phyloP scores from a whole-genome alignment of 2,113 vertebrate genomes.

The Triplophysa siluroides region DNA sequence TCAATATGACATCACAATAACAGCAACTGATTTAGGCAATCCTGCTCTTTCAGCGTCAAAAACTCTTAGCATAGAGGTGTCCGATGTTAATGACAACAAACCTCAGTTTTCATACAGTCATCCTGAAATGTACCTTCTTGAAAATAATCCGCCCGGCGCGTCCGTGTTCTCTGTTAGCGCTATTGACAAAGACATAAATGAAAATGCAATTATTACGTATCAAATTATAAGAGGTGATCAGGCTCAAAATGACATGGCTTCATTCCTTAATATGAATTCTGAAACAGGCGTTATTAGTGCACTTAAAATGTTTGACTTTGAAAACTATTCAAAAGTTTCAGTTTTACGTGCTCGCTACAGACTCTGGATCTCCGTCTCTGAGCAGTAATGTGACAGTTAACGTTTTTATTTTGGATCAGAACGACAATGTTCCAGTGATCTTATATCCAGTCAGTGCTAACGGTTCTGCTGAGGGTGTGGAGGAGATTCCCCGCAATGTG shows the following conservation, averaged over 20 bases:
- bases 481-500: conserved; percentile 5
- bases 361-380: conserved; percentile 42
- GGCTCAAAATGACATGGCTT: conserved; percentile 4
- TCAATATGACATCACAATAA: conserved; percentile 70
- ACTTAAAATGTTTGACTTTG: conserved; percentile 70
- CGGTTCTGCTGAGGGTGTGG: not conserved
- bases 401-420: not conserved
- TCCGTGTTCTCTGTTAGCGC: conserved; percentile 65
- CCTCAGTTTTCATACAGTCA: conserved; percentile 60
- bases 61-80: conserved; percentile 60
- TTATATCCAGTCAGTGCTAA: conserved; percentile 16
- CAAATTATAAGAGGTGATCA: conserved; percentile 44
- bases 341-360: conserved; percentile 50
- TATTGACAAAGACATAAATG: conserved; percentile 56
- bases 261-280: conserved; percentile 64
- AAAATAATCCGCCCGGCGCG: conserved; percentile 64
- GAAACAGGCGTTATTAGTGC: conserved; percentile 62
- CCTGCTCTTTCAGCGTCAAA: conserved; percentile 58
- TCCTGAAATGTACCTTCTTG: conserved; percentile 55
- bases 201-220: conserved; percentile 66
- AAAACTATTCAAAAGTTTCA: conserved; percentile 61
- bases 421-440: not conserved
- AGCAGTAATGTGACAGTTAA: conserved; percentile 33
- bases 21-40: conserved; percentile 63
- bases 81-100: conserved; percentile 71